Base-by-base conservation (phyloP, 2,888 invertebrate genomes). In the Gisinianus flammeolus region DNA sequence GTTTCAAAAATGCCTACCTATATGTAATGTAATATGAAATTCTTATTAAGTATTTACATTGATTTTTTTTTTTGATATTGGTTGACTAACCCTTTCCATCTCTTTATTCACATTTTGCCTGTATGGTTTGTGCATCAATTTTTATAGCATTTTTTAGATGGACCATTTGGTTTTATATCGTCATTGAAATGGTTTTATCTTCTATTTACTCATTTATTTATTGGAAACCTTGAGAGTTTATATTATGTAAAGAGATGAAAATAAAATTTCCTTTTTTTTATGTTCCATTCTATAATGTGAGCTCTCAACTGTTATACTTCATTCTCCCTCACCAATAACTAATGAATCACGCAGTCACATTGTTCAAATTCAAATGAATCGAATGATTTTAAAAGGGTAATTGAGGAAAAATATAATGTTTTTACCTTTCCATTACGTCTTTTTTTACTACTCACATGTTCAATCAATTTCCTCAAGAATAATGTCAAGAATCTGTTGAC, bases 111-210 rank as follows among this genome's bases (percentile, higher is more conserved):
- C 44, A 6, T 10, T n/a, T n/a, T 3, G 4, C 54, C 16, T 54
- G n/a, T n/a, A n/a, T n/a, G n/a, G n/a, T n/a, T 54, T 54, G 16
- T 3, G 19, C 16, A 54, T 54, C 54, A 54, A 54, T 54, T 54
- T 54, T 54, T 54, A 54, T 54, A 54, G 54, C 54, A n/a, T 54
- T 54, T 54, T 44, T 44, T 44, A 54, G 8, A 54, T 54, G 54
- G 19, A 16, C 54, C 44, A 44, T 10, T 44, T 6, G 44, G 8
- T 44, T 44, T 54, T 4, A n/a, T n/a, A n/a, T 54, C n/a, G 3
- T n/a, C 54, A 54, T 54, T 54, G 3, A 16, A 16, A 54, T n/a
- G 4, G 19, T 54, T 6, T 16, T 16, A 6, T 54, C 19, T 54
- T 19, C 16, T n/a, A n/a, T n/a, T n/a, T 54, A 16, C 54, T 19